Conservation (phyloP, 2,888 invertebrate genomes). For the Himalopsyche tibetana region DNA sequence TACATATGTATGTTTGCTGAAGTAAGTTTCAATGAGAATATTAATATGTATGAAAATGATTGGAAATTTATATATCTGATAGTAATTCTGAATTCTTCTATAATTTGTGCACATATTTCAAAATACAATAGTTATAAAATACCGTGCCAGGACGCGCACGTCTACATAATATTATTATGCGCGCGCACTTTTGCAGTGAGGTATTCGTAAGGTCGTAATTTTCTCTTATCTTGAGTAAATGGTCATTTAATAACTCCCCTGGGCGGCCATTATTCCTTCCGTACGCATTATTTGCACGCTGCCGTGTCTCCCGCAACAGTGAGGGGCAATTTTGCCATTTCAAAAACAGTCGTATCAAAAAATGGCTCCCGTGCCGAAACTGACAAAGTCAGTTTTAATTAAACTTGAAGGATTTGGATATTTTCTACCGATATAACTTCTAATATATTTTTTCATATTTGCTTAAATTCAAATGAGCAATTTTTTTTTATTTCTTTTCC, state of each 20-base stretch:
- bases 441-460: too few species aligned
- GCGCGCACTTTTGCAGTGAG: slow-evolving; percentile 8
- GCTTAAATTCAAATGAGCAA: too few species aligned
- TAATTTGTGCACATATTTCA: not conserved
- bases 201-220: slow-evolving; percentile 48
- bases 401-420: too few species aligned
- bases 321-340: slow-evolving; percentile 2
- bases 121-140: slow-evolving; percentile 18
- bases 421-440: too few species aligned
- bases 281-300: slow-evolving; percentile 35
- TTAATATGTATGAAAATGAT: too few species aligned
- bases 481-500: too few species aligned
- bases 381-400: too few species aligned
- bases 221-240: slow-evolving; percentile 56
- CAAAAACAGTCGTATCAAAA: not conserved
- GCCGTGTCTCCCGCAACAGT: slow-evolving; percentile 35
- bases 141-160: slow-evolving; percentile 7
- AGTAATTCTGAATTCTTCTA: too few species aligned
- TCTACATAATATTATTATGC: not conserved
- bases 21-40: too few species aligned
- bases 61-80: too few species aligned
- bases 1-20: too few species aligned
- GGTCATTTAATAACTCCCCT: slow-evolving; percentile 60
- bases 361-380: not conserved
- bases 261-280: slow-evolving; percentile 57